Conservation (phyloP, 2,113 vertebrate species). For the Coptodon rendalli region DNA sequence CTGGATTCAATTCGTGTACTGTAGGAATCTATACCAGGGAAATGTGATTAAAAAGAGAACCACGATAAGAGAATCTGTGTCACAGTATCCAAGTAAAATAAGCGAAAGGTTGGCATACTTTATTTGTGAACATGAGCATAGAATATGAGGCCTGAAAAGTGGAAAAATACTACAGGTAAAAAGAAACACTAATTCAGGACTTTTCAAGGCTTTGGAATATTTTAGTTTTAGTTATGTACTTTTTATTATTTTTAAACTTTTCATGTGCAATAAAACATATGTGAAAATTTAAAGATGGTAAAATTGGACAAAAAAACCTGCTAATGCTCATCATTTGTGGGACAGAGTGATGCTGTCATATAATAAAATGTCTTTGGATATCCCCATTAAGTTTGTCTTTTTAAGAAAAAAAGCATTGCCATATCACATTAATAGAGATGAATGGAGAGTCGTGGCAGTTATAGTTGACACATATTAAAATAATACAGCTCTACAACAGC, state of each 20-base stretch:
- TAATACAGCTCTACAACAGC: not conserved
- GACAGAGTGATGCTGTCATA: not conserved
- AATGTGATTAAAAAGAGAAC: slow-evolving; percentile 41
- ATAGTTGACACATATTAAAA: not conserved
- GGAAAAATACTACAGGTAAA: slow-evolving; percentile 57
- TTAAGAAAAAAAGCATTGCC: not conserved
- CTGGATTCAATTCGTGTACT: slow-evolving; percentile 39
- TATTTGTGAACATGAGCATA: slow-evolving; percentile 57
- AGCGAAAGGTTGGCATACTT: slow-evolving; percentile 38
- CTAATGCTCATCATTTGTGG: not conserved
- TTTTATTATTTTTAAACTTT: slow-evolving; percentile 51
- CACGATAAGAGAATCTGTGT: slow-evolving; percentile 58
- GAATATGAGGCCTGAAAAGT: slow-evolving; percentile 26
- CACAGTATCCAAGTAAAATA: slow-evolving; percentile 59
- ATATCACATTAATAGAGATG: not conserved
- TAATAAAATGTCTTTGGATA: not conserved
- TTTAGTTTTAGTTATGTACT: slow-evolving; percentile 39
- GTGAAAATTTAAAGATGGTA: not conserved
- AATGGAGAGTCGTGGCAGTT: not conserved
- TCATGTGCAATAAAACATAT: slow-evolving; percentile 59
- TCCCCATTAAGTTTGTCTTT: not conserved
- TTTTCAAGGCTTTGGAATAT: slow-evolving; percentile 17
- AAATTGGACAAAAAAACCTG: not conserved
- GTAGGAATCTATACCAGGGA: slow-evolving; percentile 10
- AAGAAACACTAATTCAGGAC: slow-evolving; percentile 29